Evolutionary conservation across 2,113 vertebrate species (phyloP), one percentile per base, ranked within the genome.

Genomic region (Chrysochloris asiatica): DNA sequence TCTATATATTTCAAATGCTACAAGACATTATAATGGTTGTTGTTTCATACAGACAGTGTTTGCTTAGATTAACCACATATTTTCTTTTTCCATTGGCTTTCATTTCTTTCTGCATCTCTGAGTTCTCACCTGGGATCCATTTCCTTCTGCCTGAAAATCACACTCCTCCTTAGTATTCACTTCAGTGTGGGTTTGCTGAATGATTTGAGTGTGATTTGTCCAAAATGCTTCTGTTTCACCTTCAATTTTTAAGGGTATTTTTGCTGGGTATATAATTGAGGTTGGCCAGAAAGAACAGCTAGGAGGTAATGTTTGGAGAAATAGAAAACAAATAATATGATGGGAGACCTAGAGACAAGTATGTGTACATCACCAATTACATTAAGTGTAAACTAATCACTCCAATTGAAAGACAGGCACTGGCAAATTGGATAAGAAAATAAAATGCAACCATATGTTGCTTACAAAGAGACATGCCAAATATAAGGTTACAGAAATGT

Each of bases 41-140:
- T 92, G 83, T 78, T 93, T 95, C 52, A 65, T 38, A 65, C 73
- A 79, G 81, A 75, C 30, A 80, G 47, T 92, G 83, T 92, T 95
- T 90, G 61, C 89, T 93, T 83, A 93, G 56, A 79, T 93, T 89
- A 86, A 56, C 33, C 28, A 89, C 61, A n/a, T 78, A 80, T 86
- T 83, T 90, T 81, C 76, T 72, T 50, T 92, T 72, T 72, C 50
- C 63, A n/a, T 24, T 78, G 63, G 73, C 54, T 77, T 65, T 91
- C 54, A 63, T 87, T 56, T 86, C 81, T 76, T 56, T 33, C 72
- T 61, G 30, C 1, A 4, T 86, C 30, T 89, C 63, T 45, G 67
- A 77, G 48, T 67, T 73, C 90, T 80, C 43, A 26, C 78, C 91
- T 89, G 93, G 91, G 73, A 89, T 65, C 50, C 41, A 41, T 86